Conservation (phyloP, 2,113 vertebrate genomes). For the Halichoeres trimaculatus region DNA sequence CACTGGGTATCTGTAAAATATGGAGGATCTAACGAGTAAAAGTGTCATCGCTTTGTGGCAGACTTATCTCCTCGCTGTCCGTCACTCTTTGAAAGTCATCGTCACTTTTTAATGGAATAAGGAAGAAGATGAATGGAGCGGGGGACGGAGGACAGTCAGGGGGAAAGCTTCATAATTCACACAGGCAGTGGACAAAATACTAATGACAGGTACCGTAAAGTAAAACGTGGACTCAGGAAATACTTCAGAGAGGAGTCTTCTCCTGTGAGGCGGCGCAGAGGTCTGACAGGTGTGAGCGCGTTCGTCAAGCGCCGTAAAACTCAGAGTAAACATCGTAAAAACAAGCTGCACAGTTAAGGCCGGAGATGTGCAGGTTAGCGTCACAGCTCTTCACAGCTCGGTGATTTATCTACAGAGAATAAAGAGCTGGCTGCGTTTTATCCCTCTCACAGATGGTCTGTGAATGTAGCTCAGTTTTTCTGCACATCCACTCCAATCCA, state of each 20-base stretch:
- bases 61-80: conserved; percentile 23
- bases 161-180: not conserved
- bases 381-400: too few species aligned
- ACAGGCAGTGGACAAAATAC: not conserved
- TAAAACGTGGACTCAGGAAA: not conserved
- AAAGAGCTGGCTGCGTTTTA: not conserved
- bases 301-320: too few species aligned
- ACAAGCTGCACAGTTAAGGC: too few species aligned
- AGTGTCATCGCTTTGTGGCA: conserved; percentile 21
- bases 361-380: too few species aligned
- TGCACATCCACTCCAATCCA: not conserved
- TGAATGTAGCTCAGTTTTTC: not conserved
- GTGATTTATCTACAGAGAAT: not conserved
- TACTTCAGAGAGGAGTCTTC: not conserved
- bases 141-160: not conserved
- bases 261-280: too few species aligned
- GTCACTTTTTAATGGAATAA: conserved; percentile 10
- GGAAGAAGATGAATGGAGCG: not conserved
- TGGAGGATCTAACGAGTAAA: conserved; percentile 7
- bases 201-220: not conserved
- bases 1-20: not conserved
- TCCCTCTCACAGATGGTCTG: conserved; percentile 8
- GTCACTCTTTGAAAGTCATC: conserved; percentile 12
- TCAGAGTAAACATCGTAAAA: too few species aligned
- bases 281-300: too few species aligned